These are phyloP conservation scores for Pelobates cultripes DNA, from an alignment of 2,797 vertebrate genomes.

Conservation along the genomic window DNA sequence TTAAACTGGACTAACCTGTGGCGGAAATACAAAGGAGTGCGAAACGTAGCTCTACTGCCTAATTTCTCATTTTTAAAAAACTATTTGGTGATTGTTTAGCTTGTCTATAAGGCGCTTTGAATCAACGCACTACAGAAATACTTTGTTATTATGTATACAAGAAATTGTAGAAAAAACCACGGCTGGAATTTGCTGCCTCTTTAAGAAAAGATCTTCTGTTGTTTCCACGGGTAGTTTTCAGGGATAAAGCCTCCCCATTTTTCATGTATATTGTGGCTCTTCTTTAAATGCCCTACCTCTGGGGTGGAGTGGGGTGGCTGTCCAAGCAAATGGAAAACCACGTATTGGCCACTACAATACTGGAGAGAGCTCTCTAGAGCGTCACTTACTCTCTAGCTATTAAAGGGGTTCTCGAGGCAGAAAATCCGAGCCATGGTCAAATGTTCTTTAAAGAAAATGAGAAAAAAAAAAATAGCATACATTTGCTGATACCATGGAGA, in stretches of 20 bases:
- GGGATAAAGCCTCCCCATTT: neutral
- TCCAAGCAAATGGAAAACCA: neutral
- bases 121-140: constrained; percentile 49
- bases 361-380: constrained; percentile 29
- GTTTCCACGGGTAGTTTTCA: constrained; percentile 28
- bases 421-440: constrained; percentile 26
- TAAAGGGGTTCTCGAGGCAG: constrained; percentile 15
- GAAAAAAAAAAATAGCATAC: neutral
- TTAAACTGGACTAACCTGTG: constrained; percentile 38
- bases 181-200: constrained; percentile 34
- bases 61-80: constrained; percentile 5
- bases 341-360: neutral
- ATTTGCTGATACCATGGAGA: constrained; percentile 1
- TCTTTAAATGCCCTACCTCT: neutral
- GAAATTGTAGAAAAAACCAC: constrained; percentile 9
- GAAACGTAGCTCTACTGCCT: constrained; percentile 19
- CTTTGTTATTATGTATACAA: constrained; percentile 25
- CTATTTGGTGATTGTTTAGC: constrained; percentile 25
- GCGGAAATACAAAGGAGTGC: constrained; percentile 8
- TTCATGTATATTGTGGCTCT: neutral
- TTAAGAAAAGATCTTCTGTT: constrained; percentile 3
- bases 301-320: neutral
- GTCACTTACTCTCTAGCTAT: constrained; percentile 21
- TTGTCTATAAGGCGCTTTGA: constrained; percentile 40
- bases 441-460: neutral